phyloP scores from a whole-genome alignment of 92 coral and sea anemone species.

The Meandrina meandrites region DNA sequence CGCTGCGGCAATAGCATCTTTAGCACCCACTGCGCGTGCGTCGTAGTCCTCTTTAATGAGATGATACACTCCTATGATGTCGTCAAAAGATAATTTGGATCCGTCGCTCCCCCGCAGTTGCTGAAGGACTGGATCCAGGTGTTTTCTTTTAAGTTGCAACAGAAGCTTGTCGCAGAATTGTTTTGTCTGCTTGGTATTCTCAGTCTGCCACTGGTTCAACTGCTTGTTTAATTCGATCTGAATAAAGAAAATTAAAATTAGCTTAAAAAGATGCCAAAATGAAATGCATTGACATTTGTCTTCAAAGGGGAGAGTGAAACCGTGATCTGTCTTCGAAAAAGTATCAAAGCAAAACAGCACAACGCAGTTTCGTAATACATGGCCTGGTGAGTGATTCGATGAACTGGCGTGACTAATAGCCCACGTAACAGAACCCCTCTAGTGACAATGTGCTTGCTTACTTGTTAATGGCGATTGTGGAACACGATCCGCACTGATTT shows the following conservation, averaged over 20 bases:
- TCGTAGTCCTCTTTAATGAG: constrained; percentile 45
- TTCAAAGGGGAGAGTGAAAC: too few relatives aligned
- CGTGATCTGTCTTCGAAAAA: too few relatives aligned
- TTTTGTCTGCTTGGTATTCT: constrained; percentile 40
- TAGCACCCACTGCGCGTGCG: constrained; percentile 51
- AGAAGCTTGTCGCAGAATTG: constrained; percentile 52
- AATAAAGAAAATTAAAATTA: background rate
- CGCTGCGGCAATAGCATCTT: constrained; percentile 58
- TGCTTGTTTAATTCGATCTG: background rate
- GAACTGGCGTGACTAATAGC: too few relatives aligned
- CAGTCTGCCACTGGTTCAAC: constrained; percentile 9
- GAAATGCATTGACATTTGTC: background rate
- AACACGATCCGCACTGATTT: too few relatives aligned
- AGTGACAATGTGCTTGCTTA: too few relatives aligned
- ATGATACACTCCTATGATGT: constrained; percentile 48
- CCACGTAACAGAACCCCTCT: too few relatives aligned
- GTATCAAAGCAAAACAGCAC: too few relatives aligned
- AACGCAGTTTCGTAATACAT: too few relatives aligned
- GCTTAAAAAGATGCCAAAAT: background rate
- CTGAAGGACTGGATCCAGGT: constrained; percentile 67
- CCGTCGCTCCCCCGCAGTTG: too few relatives aligned
- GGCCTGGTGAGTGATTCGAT: too few relatives aligned
- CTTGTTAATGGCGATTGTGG: too few relatives aligned
- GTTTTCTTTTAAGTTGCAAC: constrained; percentile 35
- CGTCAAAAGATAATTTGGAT: constrained; percentile 49